These are phyloP conservation scores for Ptychoptera albimana DNA, from an alignment of 2,888 invertebrate genomes.

Conservation along the genomic window DNA sequence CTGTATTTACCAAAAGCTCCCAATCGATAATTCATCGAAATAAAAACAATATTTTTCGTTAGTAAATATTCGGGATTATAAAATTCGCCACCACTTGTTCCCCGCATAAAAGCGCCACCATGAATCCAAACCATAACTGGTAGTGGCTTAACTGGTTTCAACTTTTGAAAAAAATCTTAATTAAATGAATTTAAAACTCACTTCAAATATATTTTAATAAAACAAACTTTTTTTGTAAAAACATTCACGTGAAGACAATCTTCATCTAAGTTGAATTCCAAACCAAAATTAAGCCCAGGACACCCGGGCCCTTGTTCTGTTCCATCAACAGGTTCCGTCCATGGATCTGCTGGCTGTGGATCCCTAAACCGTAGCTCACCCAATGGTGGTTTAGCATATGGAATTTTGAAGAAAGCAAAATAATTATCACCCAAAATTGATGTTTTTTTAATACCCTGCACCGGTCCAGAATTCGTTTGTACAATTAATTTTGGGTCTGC, in stretches of 20 bases:
- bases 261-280: conserved; percentile 31
- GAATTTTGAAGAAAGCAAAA: conserved; percentile 25
- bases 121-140: conserved; percentile 30
- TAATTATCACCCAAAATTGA: conserved; percentile 18
- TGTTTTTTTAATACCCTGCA: conserved; percentile 23
- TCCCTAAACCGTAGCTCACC: conserved; percentile 28
- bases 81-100: conserved; percentile 22
- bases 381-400: conserved; percentile 26
- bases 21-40: conserved; percentile 23
- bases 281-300: conserved; percentile 22
- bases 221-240: conserved; percentile 18
- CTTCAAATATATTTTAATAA: too few relatives aligned
- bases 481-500: conserved; percentile 12
- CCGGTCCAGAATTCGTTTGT: conserved; percentile 20
- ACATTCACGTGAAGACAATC: conserved; percentile 39
- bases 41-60: not conserved
- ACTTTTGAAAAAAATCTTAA: not conserved
- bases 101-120: conserved; percentile 25
- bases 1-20: conserved; percentile 22
- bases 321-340: conserved; percentile 30
- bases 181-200: too few relatives aligned
- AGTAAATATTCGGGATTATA: conserved; percentile 10
- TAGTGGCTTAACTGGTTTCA: conserved; percentile 9
- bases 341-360: conserved; percentile 25
- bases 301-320: conserved; percentile 23